These are phyloP conservation scores for Australoheros scitulus DNA, from an alignment of 2,113 vertebrate genomes.

Conservation along the genomic window DNA sequence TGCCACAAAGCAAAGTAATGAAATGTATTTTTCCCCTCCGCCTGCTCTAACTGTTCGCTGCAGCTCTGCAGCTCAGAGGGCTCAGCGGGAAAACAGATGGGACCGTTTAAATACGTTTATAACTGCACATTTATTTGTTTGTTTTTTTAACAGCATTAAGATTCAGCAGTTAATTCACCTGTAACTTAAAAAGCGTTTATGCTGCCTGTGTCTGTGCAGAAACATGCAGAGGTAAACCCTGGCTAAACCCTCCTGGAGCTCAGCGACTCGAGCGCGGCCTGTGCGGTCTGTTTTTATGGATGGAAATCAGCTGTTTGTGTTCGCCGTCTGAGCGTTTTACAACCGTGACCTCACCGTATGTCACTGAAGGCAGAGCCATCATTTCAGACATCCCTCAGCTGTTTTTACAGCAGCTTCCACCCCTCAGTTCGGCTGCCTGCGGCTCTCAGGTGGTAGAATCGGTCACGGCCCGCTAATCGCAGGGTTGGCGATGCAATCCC, in stretches of 20 bases:
- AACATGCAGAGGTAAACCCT: background rate
- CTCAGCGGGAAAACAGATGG: constrained; percentile 18
- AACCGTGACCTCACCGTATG: background rate
- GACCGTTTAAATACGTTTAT: background rate
- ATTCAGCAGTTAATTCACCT: constrained; percentile 6
- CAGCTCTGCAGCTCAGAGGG: constrained; percentile 8
- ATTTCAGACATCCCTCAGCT: background rate
- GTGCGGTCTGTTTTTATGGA: background rate
- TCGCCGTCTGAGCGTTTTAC: background rate
- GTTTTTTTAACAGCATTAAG: background rate
- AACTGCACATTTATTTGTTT: background rate
- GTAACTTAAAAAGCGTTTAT: constrained; percentile 6
- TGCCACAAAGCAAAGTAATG: constrained; percentile 66
- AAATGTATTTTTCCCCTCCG: constrained; percentile 61
- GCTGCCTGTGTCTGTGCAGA: background rate
- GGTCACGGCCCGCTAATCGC: background rate
- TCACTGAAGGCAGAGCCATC: background rate
- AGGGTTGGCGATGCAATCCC: background rate
- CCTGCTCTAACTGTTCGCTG: constrained; percentile 32
- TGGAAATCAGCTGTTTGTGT: background rate
- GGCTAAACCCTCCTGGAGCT: background rate
- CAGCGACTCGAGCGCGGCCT: background rate
- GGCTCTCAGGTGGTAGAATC: background rate
- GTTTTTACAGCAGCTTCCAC: background rate
- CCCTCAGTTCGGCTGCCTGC: background rate